Percentiles rank a stretch among this genome's conserved stretches.
These are phyloP conservation scores for Lindbergichthys nudifrons DNA, from an alignment of 2,797 vertebrate species.

Conservation along the genomic window DNA sequence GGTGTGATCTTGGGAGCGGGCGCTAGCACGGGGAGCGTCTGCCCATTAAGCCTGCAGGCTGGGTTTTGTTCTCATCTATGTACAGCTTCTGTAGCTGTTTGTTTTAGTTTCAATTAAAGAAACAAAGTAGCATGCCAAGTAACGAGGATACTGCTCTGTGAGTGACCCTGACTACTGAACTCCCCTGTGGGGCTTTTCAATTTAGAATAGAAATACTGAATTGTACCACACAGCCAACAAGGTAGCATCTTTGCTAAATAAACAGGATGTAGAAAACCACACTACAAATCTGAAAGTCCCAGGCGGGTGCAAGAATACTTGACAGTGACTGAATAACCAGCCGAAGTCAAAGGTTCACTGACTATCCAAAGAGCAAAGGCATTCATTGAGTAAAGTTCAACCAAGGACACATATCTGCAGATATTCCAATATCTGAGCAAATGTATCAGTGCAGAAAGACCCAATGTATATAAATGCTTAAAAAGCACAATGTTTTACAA, in stretches of 20 bases:
- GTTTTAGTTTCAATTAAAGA: not conserved
- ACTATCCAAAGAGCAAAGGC: not conserved
- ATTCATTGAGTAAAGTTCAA: conserved; percentile 5
- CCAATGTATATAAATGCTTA: not conserved
- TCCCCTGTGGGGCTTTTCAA: not conserved
- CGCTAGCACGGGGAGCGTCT: conserved; percentile 64
- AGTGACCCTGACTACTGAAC: conserved; percentile 19
- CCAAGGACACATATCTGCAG: conserved; percentile 1
- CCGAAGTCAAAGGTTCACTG: conserved; percentile 23
- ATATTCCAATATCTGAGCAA: not conserved
- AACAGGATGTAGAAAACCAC: not conserved
- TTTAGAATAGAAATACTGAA: not conserved
- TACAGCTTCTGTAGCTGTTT: conserved; percentile 22
- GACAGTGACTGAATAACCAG: conserved; percentile 12
- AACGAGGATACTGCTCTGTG: conserved; percentile 4
- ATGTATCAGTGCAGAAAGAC: not conserved
- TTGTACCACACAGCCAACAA: not conserved
- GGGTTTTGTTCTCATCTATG: conserved; percentile 28
- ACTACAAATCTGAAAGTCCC: not conserved
- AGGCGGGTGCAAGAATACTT: not conserved
- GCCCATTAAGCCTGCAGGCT: conserved; percentile 52
- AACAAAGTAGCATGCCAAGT: conserved; percentile 5
- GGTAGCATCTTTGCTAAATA: not conserved
- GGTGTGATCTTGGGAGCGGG: conserved; percentile 68
- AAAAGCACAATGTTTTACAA: not conserved